Conservation (phyloP, 2,888 invertebrate genomes). For the Lordiphosa fenestrarum region DNA sequence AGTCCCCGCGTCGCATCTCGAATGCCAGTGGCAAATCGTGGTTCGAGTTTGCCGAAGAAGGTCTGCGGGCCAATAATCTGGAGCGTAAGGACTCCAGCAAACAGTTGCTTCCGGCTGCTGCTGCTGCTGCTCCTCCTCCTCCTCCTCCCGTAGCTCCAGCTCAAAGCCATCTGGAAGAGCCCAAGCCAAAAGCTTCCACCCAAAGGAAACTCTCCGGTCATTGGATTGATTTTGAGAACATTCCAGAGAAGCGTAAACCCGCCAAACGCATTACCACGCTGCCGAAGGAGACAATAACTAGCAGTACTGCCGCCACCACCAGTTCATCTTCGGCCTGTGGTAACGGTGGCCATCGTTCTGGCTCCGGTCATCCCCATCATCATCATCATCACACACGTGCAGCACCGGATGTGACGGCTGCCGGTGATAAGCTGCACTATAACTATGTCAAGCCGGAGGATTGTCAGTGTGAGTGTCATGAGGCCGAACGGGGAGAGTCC, state of each 20-base stretch:
- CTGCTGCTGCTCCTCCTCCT: not conserved
- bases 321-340: constrained; percentile 33
- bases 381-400: constrained; percentile 39
- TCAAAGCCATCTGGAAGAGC: constrained; percentile 40
- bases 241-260: constrained; percentile 90
- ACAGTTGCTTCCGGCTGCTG: constrained; percentile 53
- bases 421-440: constrained; percentile 82
- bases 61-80: constrained; percentile 80
- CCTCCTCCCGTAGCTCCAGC: constrained; percentile 3
- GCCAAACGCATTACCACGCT: constrained; percentile 91
- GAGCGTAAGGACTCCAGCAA: constrained; percentile 77
- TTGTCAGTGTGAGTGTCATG: constrained; percentile 93
- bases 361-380: constrained; percentile 26
- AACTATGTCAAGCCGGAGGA: constrained; percentile 93
- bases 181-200: constrained; percentile 57
- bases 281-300: constrained; percentile 81
- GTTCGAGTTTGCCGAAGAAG: constrained; percentile 85
- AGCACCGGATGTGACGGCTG: constrained; percentile 37
- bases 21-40: constrained; percentile 82
- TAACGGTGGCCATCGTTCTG: constrained; percentile 25
- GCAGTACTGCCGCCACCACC: constrained; percentile 35
- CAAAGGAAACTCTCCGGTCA: constrained; percentile 81
- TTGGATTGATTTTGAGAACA: constrained; percentile 94
- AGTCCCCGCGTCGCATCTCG: constrained; percentile 82
- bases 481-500: constrained; percentile 80